Base-by-base conservation (phyloP, 2,797 vertebrate species). In the Coccyzus lansbergi region DNA sequence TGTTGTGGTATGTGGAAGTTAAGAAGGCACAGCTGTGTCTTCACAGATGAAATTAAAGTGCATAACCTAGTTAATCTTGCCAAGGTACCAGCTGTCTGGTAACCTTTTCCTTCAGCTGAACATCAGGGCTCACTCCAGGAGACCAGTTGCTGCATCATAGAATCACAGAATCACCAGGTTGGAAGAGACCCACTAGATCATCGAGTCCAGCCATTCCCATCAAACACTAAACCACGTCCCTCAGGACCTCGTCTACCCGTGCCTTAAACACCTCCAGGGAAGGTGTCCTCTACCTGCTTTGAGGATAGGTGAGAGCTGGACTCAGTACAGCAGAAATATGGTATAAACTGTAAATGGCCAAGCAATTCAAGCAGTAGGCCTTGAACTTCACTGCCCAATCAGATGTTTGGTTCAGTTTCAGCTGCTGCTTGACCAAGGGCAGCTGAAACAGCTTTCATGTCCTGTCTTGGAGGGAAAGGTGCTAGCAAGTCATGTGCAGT, bases 31-130 rank as follows among this genome's bases (percentile, higher is more conserved):
- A 87, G 58, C 84, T 80, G 33, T 88, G 44, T 68, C 77, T 82
- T 85, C 75, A 64, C n/a, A 89, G 78, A 42, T 86, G 24, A 49
- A 85, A 78, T 7, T 63, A 1, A 95, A 92, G 62, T 68, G 49
- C 42, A 36, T 90, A 87, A 93, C 53, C 36, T 74, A 53, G 63
- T 88, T 88, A 67, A 77, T 88, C 72, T 63, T 88, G 90, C 88
- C 76, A 77, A 75, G 86, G 38, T 83, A 48, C 53, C 69, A 75
- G 46, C 71, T 92, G 64, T 51, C 86, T 71, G 56, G 42, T 92
- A 87, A 75, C 51, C 42, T 92, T 72, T 92, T 22, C 13, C 21
- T 88, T 46, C 58, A 78, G 51, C 53, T 89, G 68, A 83, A 59
- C 55, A 62, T 87, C 49, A 80, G 71, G 56, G 31, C 67, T 90